Evolutionary conservation across 2,888 invertebrate species (phyloP), one percentile per base, ranked within the genome.

Genomic region (Heteromurus nitidus): DNA sequence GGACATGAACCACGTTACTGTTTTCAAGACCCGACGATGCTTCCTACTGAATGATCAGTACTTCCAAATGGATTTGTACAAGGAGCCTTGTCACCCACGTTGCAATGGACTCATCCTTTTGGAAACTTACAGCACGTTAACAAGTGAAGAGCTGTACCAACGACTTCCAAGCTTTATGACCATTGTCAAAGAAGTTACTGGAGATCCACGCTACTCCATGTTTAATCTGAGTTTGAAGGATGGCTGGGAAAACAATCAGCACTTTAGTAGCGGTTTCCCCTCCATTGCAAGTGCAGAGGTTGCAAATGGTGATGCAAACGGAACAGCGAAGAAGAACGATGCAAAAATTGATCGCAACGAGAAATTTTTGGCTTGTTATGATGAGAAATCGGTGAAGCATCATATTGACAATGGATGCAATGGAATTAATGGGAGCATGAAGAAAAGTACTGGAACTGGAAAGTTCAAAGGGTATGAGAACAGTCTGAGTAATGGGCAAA

Each of bases 21-120:
- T 98, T 88, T 96, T 93, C 91, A 98, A 98, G 91, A 94, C 94
- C 88, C 92, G 98, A 36, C 93, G 98, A 84, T 98, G 98, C 90
- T 98, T 98, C 90, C 93, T 98, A 75, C 95, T 96, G 90, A 96
- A 97, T 90, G 96, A 97, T 90, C 97, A 97, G 91, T 98, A 98
- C 92, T 98, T 96, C 90, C 98, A 98, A 91, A 90, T 98, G 90
- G 98, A 98, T 89, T 95, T 97, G 86, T 98, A 98, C 89, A 93
- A 94, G 89, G 94, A 96, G 88, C 97, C 97, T 3, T 94, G 94
- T 85, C 96, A 96, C 91, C 95, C 95, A 86, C 94, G 73, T 0
- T 97, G 97, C 90, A 93, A 93, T 87, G 97, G 96, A 11, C 90
- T 98, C 86, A 93, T 98, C 87, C 91, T 98, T 28, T 91, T 98